Base-by-base conservation (phyloP, 2,888 invertebrate genomes). In the Hypsopygia costalis region DNA sequence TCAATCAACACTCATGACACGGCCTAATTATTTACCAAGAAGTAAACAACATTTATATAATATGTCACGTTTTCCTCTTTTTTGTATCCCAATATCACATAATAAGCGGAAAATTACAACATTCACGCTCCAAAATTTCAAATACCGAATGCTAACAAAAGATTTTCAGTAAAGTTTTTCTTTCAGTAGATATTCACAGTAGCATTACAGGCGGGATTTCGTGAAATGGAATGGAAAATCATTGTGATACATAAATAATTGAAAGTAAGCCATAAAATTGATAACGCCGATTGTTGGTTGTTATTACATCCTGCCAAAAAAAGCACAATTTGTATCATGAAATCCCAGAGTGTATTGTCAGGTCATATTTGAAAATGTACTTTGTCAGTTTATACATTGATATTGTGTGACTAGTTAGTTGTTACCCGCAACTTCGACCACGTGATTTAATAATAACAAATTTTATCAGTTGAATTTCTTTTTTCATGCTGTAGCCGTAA, bases 221-320 rank as follows among this genome's bases (percentile, higher is more conserved):
- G 58, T 48, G 61, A 71, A 73, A 72, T 69, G 66, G 61, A 53
- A 63, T 53, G 62, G 63, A 69, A 73, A 73, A 74, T 73, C 66
- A 72, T 62, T 69, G 64, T 67, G 67, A 69, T 66, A 62, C 69
- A 66, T 68, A 72, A 73, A 73, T 75, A 75, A 77, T 75, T 75
- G 70, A 70, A 72, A 72, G 64, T 58, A 63, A 63, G 54, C 61
- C 60, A 58, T 62, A 62, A 62, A 72, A 71, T 69, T 62, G 55
- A 59, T 49, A 51, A 58, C 61, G 52, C 52, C 51, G 62, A 56
- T 67, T 62, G 60, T 66, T 16, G 16, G 16, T 16, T 4, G 16
- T 16, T 49, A 54, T 48, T 47, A 48, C 47, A 55, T 56, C 46
- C 44, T 38, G 38, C 34, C 27, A 40, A 46, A 41, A 35, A 44